Evolutionary conservation across 2,888 invertebrate species (phyloP), one percentile per base, ranked within the genome.

Genomic region (Vannuccia rotundouncinata): DNA sequence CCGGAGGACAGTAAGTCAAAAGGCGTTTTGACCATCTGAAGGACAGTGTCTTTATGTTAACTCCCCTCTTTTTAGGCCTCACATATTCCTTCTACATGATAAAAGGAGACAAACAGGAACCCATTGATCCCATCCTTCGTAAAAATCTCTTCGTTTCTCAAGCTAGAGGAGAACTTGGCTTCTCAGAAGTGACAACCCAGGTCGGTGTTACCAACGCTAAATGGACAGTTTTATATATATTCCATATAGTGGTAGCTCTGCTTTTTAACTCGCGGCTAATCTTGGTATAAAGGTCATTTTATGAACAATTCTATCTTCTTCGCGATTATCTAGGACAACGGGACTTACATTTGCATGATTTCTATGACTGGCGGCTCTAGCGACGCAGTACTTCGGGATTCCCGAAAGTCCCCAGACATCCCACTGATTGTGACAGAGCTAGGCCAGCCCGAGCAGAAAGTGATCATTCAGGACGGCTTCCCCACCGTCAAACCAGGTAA

Each of bases 401-500:
- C 81, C 1, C 74, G 59, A 1, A 81, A 80, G 27, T 81, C 81
- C 0, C 78, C 78, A 1, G 79, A 80, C 17, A 80, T 80, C 1
- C 78, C 81, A 17, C 30, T 81, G 0, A 31, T 30, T 1, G 81
- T 81, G 1, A 29, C 29, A 5, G 80, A 80, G 17, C 59, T 25
- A n/a, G 66, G 30, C 1, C 5, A 31, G 1, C 78, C 29, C 45
- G 17, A 81, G 81, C 82, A 59, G 60, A 79, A 94, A 82, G 89
- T 97, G 60, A 93, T 94, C 85, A 95, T 97, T 85, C 85, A 95
- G 0, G 95, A 94, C 86, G 94, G 94, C 85, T 98, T 98, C 84
- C 97, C 97, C 0, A 95, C 95, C 90, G 92, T 93, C 0, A 97
- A 95, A 85, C 97, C 97, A 0, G 94, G 94, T 87, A 94, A 95